phyloP scores from a whole-genome alignment of 1,140 invertebrate species.

The Aculops lycopersici region DNA sequence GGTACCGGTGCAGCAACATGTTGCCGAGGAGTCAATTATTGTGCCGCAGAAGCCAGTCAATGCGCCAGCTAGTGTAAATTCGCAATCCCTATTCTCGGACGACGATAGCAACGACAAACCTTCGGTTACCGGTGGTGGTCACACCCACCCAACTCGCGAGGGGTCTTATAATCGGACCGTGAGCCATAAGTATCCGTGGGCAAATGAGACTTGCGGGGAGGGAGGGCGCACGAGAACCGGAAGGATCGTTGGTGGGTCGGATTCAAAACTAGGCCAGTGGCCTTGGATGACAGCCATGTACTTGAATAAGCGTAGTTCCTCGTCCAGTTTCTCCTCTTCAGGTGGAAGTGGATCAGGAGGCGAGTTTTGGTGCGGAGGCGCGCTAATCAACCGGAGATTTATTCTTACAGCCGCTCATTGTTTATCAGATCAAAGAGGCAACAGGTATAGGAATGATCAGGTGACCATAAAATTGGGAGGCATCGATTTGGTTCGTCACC shows the following conservation, averaged over 20 bases:
- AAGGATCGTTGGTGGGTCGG: slow-evolving; percentile 11
- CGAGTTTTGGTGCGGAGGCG: slow-evolving; percentile 27
- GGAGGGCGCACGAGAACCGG: background rate
- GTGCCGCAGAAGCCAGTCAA: no score
- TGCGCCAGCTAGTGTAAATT: no score
- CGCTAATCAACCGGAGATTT: slow-evolving; percentile 24
- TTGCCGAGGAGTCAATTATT: no score
- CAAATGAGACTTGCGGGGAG: background rate
- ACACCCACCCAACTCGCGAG: no score
- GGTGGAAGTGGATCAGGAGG: no score
- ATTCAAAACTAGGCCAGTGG: slow-evolving; percentile 12
- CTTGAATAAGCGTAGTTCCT: background rate
- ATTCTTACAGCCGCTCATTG: slow-evolving; percentile 35
- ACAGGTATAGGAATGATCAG: slow-evolving; percentile 6
- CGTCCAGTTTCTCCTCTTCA: background rate
- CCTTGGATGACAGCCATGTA: slow-evolving; percentile 11
- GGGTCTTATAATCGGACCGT: no score
- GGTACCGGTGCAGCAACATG: background rate
- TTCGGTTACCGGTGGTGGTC: no score
- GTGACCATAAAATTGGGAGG: background rate
- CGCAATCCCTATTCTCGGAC: no score
- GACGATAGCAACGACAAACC: no score
- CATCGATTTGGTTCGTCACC: background rate
- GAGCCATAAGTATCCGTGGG: no score
- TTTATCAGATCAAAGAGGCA: slow-evolving; percentile 14